Evolutionary conservation across 1,140 invertebrate genomes (phyloP), one percentile per base, ranked within the genome.

Genomic region (Pseudoatta argentina): DNA sequence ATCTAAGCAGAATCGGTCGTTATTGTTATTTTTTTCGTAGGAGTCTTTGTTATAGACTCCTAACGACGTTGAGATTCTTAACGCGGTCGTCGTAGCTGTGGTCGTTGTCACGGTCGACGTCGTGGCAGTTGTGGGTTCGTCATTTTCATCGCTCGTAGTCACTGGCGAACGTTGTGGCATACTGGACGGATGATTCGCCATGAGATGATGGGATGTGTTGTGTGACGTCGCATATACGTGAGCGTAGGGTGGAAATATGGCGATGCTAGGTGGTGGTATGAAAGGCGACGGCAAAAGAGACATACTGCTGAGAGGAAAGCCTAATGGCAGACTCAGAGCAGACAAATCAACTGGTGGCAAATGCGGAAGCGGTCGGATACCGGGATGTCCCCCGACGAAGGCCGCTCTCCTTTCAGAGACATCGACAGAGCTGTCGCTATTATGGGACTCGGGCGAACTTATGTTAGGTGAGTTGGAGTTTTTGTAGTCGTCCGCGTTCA

Each of bases 381-480:
- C 91, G 85, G 91, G 92, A 89, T 89, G 95, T 76, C 93, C 24
- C 24, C 24, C 90, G 16, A 91, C 93, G 67, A 91, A 95, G 21
- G 86, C 93, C 73, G 91, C 95, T 92, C 95, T 92, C 63, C 96
- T 93, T 66, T 96, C 96, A 27, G 95, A 95, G 34, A 97, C 94
- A 90, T 97, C 97, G 21, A 97, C 95, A 0, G 97, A 97, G 10
- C 97, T 97, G 85, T 97, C 97, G 67, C 97, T 97, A 88, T 97
- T 97, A 85, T 97, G 97, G 0, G 97, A 97, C 81, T 97, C 97
- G 0, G 97, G 97, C 0, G 97, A 97, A 67, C 97, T 97, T 0
- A 97, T 97, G 64, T 96, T 97, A 0, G 97, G 97, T 0, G 96
- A 96, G 0, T 96, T 95, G 0, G 96, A 96, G 61, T 94, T 94